Evolutionary conservation across 2,797 vertebrate species (phyloP), one percentile per base, ranked within the genome.

Genomic region (Cygnus olor): DNA sequence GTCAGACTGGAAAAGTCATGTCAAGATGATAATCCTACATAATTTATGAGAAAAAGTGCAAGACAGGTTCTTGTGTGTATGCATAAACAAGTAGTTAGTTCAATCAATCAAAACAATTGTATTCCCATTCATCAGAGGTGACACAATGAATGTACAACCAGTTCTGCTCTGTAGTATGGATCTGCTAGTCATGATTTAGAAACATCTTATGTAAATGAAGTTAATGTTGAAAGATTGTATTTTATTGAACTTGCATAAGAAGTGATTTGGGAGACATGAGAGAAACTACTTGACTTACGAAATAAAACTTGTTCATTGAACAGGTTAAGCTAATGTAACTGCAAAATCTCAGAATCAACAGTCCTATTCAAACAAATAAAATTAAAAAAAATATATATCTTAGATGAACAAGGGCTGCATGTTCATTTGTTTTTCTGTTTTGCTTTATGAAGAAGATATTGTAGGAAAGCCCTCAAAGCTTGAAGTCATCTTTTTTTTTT

Each of bases 61-160:
- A 51, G 65, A 76, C 42, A 64, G 28, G 53, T n/a, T 89, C 86
- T 64, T 93, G 74, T 89, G 78, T 63, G 38, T 61, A 58, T 70
- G 81, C 72, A 80, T 90, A 93, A 94, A 77, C 34, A 93, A 88
- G 42, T 51, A 80, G 30, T 69, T 93, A 74, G 45, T 70, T 72
- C 71, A 76, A 68, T 94, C 74, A 82, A 90, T 92, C 90, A 90
- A 80, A 94, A 63, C 68, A 76, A 76, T 82, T 89, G 76, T 80
- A 81, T 93, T 80, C 49, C 45, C 57, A 77, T 96, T 93, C 65
- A 94, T 90, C 69, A 88, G 47, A 72, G 36, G 40, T 77, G 77
- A 84, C 54, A 72, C 54, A 54, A 36, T 25, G 69, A 85, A 60
- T 21, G 42, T 12, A 53, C 9, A 57, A 13, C 19, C 24, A 85